Conservation (phyloP, 2,888 invertebrate species). For the Thelaira solivaga region DNA sequence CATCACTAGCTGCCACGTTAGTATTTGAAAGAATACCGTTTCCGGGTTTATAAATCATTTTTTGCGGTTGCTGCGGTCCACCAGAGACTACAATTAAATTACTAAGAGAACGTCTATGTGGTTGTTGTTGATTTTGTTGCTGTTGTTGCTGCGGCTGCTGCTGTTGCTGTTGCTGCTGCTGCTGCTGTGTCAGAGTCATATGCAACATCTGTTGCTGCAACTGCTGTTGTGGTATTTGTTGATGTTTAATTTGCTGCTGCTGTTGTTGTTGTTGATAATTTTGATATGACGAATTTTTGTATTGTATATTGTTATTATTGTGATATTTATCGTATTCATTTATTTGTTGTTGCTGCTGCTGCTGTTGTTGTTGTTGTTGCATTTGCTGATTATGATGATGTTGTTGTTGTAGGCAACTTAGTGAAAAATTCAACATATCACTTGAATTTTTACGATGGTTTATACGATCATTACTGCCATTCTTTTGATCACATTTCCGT, state of each 20-base stretch:
- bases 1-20: constrained; percentile 54
- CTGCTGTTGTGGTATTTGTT: constrained; percentile 54
- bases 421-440: constrained; percentile 73
- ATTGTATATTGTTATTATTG: constrained; percentile 66
- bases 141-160: constrained; percentile 66
- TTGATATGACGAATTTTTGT: constrained; percentile 76
- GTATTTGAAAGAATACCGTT: constrained; percentile 69
- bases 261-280: constrained; percentile 70
- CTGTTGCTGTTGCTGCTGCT: constrained; percentile 70
- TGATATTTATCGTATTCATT: constrained; percentile 68
- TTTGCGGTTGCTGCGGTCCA: constrained; percentile 73
- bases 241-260: constrained; percentile 63
- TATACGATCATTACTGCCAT: constrained; percentile 74
- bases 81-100: constrained; percentile 74
- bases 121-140: constrained; percentile 61
- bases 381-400: constrained; percentile 63
- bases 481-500: constrained; percentile 74
- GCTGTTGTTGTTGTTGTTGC: constrained; percentile 54
- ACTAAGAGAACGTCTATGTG: constrained; percentile 75
- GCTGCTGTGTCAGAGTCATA: too few species aligned
- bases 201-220: constrained; percentile 64
- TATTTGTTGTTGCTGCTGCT: constrained; percentile 53
- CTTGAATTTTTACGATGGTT: constrained; percentile 76
- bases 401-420: constrained; percentile 68
- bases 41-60: constrained; percentile 72